A percentile compares a stretch with the other conserved stretches of the same genome.
Conservation (phyloP, 2,888 invertebrate species). For the Dichetophora obliterata region DNA sequence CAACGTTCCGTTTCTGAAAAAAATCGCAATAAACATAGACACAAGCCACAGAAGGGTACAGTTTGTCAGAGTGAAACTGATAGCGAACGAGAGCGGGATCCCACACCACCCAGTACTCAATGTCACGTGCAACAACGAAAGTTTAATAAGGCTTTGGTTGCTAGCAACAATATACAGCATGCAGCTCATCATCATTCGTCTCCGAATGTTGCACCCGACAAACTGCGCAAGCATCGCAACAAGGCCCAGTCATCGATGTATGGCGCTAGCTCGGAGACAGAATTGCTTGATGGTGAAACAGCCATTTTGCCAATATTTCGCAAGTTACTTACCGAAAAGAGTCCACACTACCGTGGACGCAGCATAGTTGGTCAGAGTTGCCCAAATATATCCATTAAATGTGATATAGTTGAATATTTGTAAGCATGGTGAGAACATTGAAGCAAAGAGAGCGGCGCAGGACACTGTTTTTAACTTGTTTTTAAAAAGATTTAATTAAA, state of each 20-base stretch:
- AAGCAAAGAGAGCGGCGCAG: too few relatives aligned
- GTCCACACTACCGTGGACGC: conserved; percentile 74
- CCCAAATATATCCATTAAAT: conserved; percentile 94
- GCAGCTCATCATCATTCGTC: conserved; percentile 75
- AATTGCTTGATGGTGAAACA: conserved; percentile 80
- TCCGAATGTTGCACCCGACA: conserved; percentile 74
- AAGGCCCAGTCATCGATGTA: conserved; percentile 73
- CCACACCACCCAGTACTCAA: conserved; percentile 62
- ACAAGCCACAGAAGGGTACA: conserved; percentile 72
- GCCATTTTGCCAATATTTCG: conserved; percentile 93
- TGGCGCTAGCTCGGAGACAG: conserved; percentile 86
- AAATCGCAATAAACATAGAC: conserved; percentile 72
- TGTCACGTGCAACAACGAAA: conserved; percentile 63
- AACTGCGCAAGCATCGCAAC: conserved; percentile 60
- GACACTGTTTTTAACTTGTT: too few relatives aligned
- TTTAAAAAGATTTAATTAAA: too few relatives aligned
- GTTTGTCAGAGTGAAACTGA: conserved; percentile 72
- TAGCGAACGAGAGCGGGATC: conserved; percentile 69
- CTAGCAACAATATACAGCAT: conserved; percentile 62
- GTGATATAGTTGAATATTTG: conserved; percentile 95
- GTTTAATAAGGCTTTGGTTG: conserved; percentile 56
- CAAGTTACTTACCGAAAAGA: conserved; percentile 87
- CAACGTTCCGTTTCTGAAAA: conserved; percentile 77
- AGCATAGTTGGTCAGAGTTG: conserved; percentile 81
- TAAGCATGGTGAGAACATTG: conserved; percentile 68